phyloP scores from a whole-genome alignment of 2,797 vertebrate genomes.

The Hemitrygon akajei region DNA sequence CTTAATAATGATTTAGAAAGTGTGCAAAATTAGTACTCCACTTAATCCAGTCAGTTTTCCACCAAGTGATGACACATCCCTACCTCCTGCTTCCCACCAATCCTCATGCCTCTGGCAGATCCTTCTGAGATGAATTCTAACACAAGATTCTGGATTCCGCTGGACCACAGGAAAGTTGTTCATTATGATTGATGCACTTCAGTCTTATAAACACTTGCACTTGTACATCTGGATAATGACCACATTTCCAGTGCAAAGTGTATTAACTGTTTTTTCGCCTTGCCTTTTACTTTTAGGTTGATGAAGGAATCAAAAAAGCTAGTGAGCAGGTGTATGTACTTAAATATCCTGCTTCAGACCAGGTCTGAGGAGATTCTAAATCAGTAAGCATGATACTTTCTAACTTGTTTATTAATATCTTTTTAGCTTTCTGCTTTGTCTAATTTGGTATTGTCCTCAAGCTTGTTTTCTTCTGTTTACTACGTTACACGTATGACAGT shows the following conservation, averaged over 20 bases:
- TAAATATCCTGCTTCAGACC: conserved; percentile 89
- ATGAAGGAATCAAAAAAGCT: conserved; percentile 94
- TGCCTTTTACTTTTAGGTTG: conserved; percentile 55
- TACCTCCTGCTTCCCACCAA: neutral
- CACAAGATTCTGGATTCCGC: neutral
- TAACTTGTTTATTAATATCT: neutral
- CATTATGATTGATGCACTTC: neutral
- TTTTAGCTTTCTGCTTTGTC: neutral
- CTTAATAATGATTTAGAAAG: no score
- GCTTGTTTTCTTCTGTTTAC: neutral
- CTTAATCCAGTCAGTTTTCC: neutral
- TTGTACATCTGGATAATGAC: no score
- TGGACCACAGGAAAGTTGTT: neutral
- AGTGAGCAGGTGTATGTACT: conserved; percentile 90
- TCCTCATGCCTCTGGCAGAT: no score
- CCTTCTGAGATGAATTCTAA: neutral
- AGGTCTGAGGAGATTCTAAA: conserved; percentile 76
- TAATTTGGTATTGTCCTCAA: neutral
- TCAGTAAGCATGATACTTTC: conserved; percentile 58
- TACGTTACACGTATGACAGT: neutral
- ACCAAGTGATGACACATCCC: neutral
- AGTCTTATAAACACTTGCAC: neutral
- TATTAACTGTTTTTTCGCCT: neutral
- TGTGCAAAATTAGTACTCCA: neutral
- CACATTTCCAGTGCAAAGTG: no score